Conservation (phyloP, 2,888 invertebrate species). For the Dusona sp. region DNA sequence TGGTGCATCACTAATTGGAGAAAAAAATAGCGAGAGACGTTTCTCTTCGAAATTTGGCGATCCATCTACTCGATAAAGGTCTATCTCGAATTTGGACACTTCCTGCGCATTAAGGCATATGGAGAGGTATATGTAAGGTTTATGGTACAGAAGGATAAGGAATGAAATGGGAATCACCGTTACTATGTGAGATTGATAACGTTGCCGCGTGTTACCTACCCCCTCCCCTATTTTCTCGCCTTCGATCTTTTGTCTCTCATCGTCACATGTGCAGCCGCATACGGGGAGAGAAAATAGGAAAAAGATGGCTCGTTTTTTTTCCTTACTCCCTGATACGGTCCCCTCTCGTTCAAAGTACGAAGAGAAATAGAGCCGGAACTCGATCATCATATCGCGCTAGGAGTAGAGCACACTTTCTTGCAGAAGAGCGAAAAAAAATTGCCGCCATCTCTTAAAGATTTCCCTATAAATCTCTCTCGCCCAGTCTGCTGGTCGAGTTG, state of each 20-base stretch:
- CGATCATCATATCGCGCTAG: constrained; percentile 55
- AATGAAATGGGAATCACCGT: constrained; percentile 48
- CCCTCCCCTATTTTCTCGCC: background rate
- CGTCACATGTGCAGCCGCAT: constrained; percentile 33
- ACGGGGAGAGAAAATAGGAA: constrained; percentile 28
- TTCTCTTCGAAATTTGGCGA: background rate
- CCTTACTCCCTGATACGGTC: background rate
- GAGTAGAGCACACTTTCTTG: constrained; percentile 42
- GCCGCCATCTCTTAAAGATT: constrained; percentile 38
- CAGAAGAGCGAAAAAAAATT: constrained; percentile 54
- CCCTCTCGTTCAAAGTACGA: background rate
- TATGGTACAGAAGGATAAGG: background rate
- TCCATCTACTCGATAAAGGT: background rate
- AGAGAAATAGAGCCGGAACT: constrained; percentile 47
- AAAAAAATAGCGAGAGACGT: background rate
- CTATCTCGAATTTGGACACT: background rate
- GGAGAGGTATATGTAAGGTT: background rate
- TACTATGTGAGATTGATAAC: constrained; percentile 56
- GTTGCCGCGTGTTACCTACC: constrained; percentile 39
- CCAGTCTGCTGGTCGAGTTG: constrained; percentile 9
- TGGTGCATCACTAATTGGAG: background rate
- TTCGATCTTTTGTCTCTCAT: constrained; percentile 45
- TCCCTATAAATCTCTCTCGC: constrained; percentile 42
- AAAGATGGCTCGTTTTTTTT: constrained; percentile 45
- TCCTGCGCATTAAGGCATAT: background rate